A percentile compares a stretch with the other conserved stretches of the same genome.
Evolutionary conservation across 2,113 vertebrate species (phyloP).

Genomic region (Chroicocephalus ridibundus): DNA sequence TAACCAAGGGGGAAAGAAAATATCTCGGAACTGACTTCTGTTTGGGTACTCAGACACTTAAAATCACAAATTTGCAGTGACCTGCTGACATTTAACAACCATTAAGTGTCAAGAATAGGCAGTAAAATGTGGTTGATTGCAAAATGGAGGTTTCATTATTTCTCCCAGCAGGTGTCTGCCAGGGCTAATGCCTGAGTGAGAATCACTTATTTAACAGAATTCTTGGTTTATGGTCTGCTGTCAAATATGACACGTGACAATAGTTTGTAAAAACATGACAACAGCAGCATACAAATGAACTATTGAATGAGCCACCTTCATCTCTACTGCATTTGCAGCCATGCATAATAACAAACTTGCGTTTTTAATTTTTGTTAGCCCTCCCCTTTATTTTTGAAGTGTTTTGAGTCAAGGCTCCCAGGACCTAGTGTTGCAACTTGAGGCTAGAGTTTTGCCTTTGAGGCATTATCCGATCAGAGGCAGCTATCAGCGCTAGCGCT

Average conservation of each 20-base stretch:
- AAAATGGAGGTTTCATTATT: conserved; percentile 56
- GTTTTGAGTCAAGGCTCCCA: background rate
- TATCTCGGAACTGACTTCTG: background rate
- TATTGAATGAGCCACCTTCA: background rate
- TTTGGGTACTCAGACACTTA: conserved; percentile 35
- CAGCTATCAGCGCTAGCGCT: rapidly evolving
- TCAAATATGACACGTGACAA: conserved; percentile 35
- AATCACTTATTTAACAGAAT: conserved; percentile 51
- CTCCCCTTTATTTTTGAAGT: background rate
- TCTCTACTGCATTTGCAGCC: background rate
- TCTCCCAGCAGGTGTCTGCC: conserved; percentile 51
- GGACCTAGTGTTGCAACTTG: background rate
- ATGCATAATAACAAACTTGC: background rate
- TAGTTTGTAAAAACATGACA: conserved; percentile 30
- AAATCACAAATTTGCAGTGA: conserved; percentile 52
- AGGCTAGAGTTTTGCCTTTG: conserved; percentile 6
- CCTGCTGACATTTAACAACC: conserved; percentile 23
- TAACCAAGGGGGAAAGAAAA: background rate
- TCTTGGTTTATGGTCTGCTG: conserved; percentile 46
- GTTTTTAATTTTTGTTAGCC: background rate
- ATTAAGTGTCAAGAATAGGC: conserved; percentile 40
- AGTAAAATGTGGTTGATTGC: conserved; percentile 45
- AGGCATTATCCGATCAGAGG: background rate
- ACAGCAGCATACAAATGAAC: conserved; percentile 54
- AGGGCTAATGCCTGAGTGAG: conserved; percentile 25